These are phyloP conservation scores for Neolamprologus toae DNA, from an alignment of 2,113 vertebrate species.

Conservation along the genomic window DNA sequence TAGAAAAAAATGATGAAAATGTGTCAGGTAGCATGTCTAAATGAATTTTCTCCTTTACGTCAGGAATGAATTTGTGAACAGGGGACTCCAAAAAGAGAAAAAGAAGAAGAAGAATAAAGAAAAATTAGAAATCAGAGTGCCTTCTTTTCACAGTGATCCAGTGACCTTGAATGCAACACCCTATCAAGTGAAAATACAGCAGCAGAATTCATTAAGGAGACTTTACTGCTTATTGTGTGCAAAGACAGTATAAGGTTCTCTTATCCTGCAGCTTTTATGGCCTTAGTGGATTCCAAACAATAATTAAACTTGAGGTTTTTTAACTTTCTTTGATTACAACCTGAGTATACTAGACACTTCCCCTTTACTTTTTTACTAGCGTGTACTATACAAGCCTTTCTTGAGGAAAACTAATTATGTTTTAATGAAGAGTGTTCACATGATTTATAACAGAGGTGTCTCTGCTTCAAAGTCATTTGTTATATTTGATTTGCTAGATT, in stretches of 20 bases:
- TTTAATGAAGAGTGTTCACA: constrained; percentile 20
- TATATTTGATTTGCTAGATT: constrained; percentile 32
- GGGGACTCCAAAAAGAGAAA: neutral
- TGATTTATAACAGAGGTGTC: constrained; percentile 28
- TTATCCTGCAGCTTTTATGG: neutral
- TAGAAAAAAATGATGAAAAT: neutral
- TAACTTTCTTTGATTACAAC: constrained; percentile 16
- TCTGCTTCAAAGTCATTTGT: constrained; percentile 6
- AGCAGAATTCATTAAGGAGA: neutral
- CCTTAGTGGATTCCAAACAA: neutral
- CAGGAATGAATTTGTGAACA: neutral
- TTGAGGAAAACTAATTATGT: constrained; percentile 38
- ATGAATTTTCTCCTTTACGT: neutral
- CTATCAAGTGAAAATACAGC: neutral
- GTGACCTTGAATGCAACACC: neutral
- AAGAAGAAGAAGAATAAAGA: neutral
- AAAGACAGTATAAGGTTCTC: neutral
- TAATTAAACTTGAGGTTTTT: constrained; percentile 14
- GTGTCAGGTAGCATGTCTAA: neutral
- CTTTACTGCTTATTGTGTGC: neutral
- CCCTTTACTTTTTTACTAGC: neutral
- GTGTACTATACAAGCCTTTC: neutral
- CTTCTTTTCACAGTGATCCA: neutral
- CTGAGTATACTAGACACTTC: neutral
- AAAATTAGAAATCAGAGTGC: neutral